A percentile compares a stretch with the other conserved stretches of the same genome.
Evolutionary conservation across 2,797 vertebrate species (phyloP).

Genomic region (Gymnothorax javanicus): DNA sequence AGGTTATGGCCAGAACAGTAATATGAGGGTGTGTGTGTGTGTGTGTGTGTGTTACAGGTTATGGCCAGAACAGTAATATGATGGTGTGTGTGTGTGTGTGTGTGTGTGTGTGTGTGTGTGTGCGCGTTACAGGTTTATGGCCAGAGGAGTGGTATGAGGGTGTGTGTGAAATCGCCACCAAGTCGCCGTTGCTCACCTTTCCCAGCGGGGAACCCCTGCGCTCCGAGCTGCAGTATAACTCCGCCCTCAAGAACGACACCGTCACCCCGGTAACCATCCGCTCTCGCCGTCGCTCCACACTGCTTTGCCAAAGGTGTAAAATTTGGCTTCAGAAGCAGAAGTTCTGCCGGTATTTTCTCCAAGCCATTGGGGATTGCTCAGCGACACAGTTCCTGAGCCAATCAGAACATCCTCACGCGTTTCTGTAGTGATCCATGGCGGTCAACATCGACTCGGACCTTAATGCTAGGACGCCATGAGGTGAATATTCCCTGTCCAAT

Average conservation of each 20-base stretch:
- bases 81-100: constrained; percentile 93
- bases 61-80: constrained; percentile 99
- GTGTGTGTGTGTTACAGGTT: constrained; percentile 70
- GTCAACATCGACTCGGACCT: too few species aligned
- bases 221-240: constrained; percentile 96
- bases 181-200: constrained; percentile 92
- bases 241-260: constrained; percentile 94
- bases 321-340: too few species aligned
- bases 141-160: constrained; percentile 99
- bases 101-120: not conserved
- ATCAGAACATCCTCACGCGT: too few species aligned
- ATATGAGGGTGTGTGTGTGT: constrained; percentile 92
- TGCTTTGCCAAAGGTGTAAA: too few species aligned
- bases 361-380: too few species aligned
- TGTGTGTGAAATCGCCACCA: constrained; percentile 94
- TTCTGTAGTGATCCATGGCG: too few species aligned
- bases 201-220: constrained; percentile 94
- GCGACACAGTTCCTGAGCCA: too few species aligned
- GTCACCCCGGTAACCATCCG: constrained; percentile 81
- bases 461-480: too few species aligned
- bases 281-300: not conserved
- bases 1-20: constrained; percentile 98
- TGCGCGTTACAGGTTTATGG: constrained; percentile 81
- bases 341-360: too few species aligned
- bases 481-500: too few species aligned